Base-by-base conservation (phyloP, 2,888 invertebrate species). In the Cepaea hortensis region DNA sequence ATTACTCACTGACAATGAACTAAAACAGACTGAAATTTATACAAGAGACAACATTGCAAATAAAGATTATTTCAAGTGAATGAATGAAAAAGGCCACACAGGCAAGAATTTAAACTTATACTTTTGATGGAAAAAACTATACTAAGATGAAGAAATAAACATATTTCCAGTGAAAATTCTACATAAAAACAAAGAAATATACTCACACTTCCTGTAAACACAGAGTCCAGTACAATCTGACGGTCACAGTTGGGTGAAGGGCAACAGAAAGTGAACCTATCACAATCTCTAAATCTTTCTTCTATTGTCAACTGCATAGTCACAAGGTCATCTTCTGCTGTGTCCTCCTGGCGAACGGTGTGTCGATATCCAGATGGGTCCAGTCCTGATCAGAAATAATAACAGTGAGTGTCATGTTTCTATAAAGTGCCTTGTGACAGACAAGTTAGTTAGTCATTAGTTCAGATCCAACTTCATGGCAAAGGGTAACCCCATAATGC, bases 251-350 rank as follows among this genome's bases (percentile, higher is more conserved):
- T 92, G 13, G 93, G 91, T 85, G 95, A 91, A 6, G 94, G 95
- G 91, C 96, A 96, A 50, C 95, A 95, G 91, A 97, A 97, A 85
- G 95, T 95, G 88, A 97, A 96, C 73, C 93, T 94, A 68, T 95
- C 94, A 92, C 96, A 96, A 89, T 95, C 95, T 87, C 94, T 95
- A 91, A 95, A 96, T 83, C 95, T 95, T 85, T 96, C 96, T 77
- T 95, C 95, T 87, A 95, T 95, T 48, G 92, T 91, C 61, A 93
- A 88, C 55, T 91, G 90, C 2, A 91, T 91, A 5, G 91, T 92
- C 35, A 92, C 92, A 79, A 94, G 86, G 20, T 92, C 94, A 68
- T 94, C 94, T 73, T 95, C 95, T 76, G 93, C 93, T 61, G 91
- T 91, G 23, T 93, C 93, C 23, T 92, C 91, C 11, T 91, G 90